These are phyloP conservation scores for Eptesicus fuscus DNA, from an alignment of 2,113 vertebrate genomes.

Conservation along the genomic window DNA sequence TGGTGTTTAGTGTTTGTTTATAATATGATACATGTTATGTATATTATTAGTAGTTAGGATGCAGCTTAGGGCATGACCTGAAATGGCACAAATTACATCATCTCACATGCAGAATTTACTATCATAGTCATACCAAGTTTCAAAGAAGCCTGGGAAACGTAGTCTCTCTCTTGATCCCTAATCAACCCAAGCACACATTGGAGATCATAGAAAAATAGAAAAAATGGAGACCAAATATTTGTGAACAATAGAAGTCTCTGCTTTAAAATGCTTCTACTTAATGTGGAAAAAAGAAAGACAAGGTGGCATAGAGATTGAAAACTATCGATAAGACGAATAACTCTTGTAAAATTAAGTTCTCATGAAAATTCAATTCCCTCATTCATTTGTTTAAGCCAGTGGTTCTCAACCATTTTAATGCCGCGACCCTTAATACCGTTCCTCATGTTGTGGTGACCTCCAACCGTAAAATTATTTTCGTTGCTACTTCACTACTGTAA, in stretches of 20 bases:
- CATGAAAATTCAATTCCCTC: not conserved
- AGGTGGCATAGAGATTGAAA: not conserved
- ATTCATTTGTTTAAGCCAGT: not conserved
- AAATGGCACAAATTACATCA: not conserved
- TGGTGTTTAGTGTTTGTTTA: not conserved
- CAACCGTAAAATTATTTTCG: no score
- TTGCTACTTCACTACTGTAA: no score
- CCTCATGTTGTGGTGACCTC: no score
- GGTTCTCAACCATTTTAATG: no score
- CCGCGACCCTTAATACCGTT: no score
- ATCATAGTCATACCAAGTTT: not conserved
- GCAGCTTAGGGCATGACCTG: not conserved
- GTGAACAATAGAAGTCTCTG: not conserved
- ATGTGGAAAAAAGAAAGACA: not conserved
- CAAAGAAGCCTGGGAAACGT: not conserved
- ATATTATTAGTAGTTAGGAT: not conserved
- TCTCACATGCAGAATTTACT: not conserved
- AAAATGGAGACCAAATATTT: not conserved
- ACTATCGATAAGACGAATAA: not conserved
- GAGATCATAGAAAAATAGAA: not conserved
- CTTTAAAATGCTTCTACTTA: not conserved
- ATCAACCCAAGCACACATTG: no score
- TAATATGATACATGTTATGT: not conserved
- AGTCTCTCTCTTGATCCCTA: not conserved
- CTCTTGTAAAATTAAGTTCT: not conserved